phyloP scores from a whole-genome alignment of 1,140 invertebrate species.

The Rhopalosiphum maidis region DNA sequence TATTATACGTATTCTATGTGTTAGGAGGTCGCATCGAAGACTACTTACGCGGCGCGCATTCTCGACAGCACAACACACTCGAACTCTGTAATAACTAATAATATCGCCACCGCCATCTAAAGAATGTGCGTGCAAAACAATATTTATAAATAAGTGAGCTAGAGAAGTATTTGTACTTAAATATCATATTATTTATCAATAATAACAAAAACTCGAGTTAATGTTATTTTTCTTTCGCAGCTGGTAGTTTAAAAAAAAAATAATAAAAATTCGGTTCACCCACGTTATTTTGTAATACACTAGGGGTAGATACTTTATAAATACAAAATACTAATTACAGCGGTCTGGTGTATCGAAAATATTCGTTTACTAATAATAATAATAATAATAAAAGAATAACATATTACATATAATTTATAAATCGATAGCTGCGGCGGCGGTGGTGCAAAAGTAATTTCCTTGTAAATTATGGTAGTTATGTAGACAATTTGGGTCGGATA shows the following conservation, averaged over 20 bases:
- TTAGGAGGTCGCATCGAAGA: conserved; percentile 14
- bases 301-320: neutral
- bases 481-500: conserved; percentile 24
- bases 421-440: neutral
- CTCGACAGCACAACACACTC: neutral
- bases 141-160: neutral
- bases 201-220: neutral
- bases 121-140: conserved; percentile 17
- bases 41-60: neutral
- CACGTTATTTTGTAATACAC: neutral
- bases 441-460: neutral
- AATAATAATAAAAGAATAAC: conserved; percentile 7
- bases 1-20: neutral
- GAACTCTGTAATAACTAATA: neutral
- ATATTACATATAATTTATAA: neutral
- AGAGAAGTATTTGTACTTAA: neutral
- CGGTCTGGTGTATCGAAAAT: neutral
- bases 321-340: conserved; percentile 17
- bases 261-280: neutral
- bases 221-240: neutral
- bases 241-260: neutral
- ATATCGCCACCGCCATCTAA: neutral
- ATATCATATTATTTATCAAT: conserved; percentile 20
- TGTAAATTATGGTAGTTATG: conserved; percentile 10
- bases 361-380: neutral